Conservation (phyloP, 2,113 vertebrate genomes). For the Strigops habroptila region DNA sequence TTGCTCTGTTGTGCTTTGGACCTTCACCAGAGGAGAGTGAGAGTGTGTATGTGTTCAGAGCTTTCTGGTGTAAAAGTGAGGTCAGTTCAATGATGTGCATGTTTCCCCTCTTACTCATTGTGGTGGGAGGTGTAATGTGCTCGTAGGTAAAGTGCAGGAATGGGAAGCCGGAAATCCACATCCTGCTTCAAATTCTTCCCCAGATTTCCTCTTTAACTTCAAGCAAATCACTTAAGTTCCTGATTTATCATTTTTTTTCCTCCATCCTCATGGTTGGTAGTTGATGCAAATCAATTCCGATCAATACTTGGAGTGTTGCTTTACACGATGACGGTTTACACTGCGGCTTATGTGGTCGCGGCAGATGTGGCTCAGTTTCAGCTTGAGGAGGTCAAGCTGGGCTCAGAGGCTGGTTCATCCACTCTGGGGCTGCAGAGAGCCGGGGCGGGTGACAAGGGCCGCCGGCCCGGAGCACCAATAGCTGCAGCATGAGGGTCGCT, state of each 20-base stretch:
- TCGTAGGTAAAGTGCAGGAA: not conserved
- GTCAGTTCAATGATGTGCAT: not conserved
- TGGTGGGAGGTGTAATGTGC: not conserved
- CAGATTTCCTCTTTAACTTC: not conserved
- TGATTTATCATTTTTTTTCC: rapidly evolving
- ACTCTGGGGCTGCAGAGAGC: not conserved
- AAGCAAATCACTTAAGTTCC: not conserved
- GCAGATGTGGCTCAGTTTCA: not conserved
- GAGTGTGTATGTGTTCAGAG: not conserved
- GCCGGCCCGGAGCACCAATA: not conserved
- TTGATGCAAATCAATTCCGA: rapidly evolving
- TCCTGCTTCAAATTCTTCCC: not conserved
- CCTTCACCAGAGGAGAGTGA: not conserved
- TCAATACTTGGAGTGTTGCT: rapidly evolving
- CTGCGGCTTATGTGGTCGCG: not conserved
- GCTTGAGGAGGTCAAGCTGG: rapidly evolving
- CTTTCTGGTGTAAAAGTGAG: not conserved
- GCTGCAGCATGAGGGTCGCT: too few species aligned
- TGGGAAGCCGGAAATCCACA: not conserved
- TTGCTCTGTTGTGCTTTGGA: not conserved
- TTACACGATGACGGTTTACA: not conserved
- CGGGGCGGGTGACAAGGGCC: not conserved
- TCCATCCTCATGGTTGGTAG: rapidly evolving
- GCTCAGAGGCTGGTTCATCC: rapidly evolving
- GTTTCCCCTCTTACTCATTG: not conserved